Percentiles rank a stretch among this genome's conserved stretches.
Conservation (phyloP, 1,140 invertebrate species). For the Drosophila malerkotliana region DNA sequence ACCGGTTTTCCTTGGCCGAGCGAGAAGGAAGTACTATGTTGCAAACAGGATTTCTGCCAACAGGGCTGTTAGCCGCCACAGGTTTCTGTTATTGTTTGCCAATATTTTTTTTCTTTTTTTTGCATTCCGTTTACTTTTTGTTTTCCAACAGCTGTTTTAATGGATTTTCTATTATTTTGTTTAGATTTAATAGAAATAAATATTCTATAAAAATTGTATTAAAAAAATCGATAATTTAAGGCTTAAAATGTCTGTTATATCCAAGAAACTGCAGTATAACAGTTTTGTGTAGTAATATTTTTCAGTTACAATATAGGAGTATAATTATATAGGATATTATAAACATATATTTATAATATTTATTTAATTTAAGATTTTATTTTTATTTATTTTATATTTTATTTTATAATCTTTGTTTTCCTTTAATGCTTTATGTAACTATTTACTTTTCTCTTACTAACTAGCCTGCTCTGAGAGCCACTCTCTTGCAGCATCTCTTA, state of each 20-base stretch:
- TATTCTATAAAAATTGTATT: not conserved
- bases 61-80: slow-evolving; percentile 63
- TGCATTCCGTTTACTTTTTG: not conserved
- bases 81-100: slow-evolving; percentile 55
- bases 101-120: not conserved
- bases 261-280: not conserved
- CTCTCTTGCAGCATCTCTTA: not conserved
- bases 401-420: not conserved
- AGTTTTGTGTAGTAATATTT: not conserved
- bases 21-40: slow-evolving; percentile 12
- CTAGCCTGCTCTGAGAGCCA: not conserved
- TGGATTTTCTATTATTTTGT: not conserved
- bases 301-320: not conserved
- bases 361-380: not conserved
- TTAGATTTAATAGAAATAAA: not conserved
- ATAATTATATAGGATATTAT: not conserved
- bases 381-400: not conserved
- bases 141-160: slow-evolving; percentile 42
- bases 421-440: slow-evolving; percentile 44
- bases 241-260: too few species aligned
- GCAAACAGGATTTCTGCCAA: slow-evolving; percentile 8
- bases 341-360: not conserved
- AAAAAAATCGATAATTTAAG: too few species aligned
- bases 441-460: slow-evolving; percentile 26
- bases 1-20: slow-evolving; percentile 18